Evolutionary conservation across 2,888 invertebrate genomes (phyloP).

Genomic region (Patella caerulea): DNA sequence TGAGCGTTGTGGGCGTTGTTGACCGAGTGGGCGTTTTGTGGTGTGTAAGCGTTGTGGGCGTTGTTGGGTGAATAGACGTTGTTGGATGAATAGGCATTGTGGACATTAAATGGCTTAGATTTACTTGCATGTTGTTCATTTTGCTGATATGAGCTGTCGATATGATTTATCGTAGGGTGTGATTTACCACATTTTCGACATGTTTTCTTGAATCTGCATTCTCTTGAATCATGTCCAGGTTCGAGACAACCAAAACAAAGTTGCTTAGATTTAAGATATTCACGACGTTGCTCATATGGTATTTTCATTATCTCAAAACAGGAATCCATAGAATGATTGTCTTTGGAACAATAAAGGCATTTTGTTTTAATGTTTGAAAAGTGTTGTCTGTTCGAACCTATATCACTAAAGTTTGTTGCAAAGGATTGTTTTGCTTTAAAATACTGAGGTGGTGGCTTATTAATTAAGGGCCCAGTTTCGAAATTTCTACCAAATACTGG

Average conservation of each 20-base stretch:
- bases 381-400: background rate
- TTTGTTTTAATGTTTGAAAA: background rate
- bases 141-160: background rate
- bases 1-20: background rate
- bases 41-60: no score
- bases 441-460: background rate
- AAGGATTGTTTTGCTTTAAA: background rate
- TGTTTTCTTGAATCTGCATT: background rate
- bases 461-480: background rate
- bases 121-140: background rate
- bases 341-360: background rate
- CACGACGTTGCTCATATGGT: background rate
- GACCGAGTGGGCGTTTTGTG: no score
- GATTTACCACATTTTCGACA: constrained; percentile 3
- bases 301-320: background rate
- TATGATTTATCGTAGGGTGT: constrained; percentile 2
- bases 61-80: background rate
- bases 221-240: background rate
- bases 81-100: no score
- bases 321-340: background rate
- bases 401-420: background rate
- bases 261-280: background rate
- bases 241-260: constrained; percentile 7
- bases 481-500: background rate
- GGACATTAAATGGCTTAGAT: background rate